phyloP scores from a whole-genome alignment of 2,113 vertebrate genomes.

The Colistium nudipinnis region DNA sequence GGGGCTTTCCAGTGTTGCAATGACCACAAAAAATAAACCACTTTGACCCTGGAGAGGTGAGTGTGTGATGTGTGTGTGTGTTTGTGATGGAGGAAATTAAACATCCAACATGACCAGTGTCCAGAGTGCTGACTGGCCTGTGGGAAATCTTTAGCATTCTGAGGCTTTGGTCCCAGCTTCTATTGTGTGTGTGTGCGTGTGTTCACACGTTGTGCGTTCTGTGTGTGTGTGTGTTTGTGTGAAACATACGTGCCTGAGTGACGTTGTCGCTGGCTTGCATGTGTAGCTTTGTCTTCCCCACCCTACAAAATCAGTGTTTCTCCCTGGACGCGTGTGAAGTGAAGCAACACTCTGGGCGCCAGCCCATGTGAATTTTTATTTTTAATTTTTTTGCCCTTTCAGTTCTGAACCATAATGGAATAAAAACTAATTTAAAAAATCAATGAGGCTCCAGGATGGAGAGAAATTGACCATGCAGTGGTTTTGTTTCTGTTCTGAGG shows the following conservation, averaged over 20 bases:
- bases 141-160: not conserved
- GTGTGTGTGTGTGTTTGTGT: not conserved
- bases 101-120: constrained; percentile 21
- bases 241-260: not conserved
- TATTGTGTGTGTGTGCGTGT: constrained; percentile 14
- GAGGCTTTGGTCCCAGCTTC: not conserved
- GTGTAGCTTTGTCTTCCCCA: constrained; percentile 24
- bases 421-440: no score
- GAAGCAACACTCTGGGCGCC: constrained; percentile 33
- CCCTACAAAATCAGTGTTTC: constrained; percentile 34
- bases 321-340: constrained; percentile 11
- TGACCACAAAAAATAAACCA: constrained; percentile 45
- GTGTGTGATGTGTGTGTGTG: constrained; percentile 6
- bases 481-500: no score
- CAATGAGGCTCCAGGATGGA: constrained; percentile 23
- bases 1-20: constrained; percentile 66
- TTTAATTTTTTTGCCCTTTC: not conserved
- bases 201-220: constrained; percentile 9
- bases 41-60: constrained; percentile 30
- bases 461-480: no score
- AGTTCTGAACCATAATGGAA: not conserved
- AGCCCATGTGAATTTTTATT: not conserved
- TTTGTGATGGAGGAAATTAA: constrained; percentile 34
- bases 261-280: constrained; percentile 7
- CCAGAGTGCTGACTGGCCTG: constrained; percentile 14